Evolutionary conservation across 2,888 invertebrate genomes (phyloP), one percentile per base, ranked within the genome.

Genomic region (Zygaena filipendulae): DNA sequence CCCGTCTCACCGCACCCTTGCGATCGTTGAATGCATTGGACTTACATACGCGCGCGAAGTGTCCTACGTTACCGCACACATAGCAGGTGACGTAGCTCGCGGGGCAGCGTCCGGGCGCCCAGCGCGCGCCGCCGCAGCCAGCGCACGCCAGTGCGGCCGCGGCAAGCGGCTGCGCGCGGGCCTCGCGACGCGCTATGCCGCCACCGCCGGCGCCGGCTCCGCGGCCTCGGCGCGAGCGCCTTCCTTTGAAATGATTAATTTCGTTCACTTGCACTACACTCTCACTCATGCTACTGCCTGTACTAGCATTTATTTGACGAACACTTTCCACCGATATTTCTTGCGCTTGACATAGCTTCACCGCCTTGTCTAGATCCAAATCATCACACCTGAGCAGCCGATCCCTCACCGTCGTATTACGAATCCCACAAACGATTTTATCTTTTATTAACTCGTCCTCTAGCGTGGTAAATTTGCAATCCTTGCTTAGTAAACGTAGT

Each of bases 301-400:
- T 11, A 21, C 9, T 10, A 9, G 10, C 4, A 21, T 10, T 9
- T 11, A 9, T 11, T 9, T 4, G 4, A 21, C 21, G 9, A 4
- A 21, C 9, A 21, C 11, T 10, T 7, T 11, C 2, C 21, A 21
- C 10, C 21, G 10, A 21, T 7, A 29, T 29, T 13, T 33, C 29
- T n/a, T 21, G 25, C 13, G 40, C 38, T 10, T 36, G 31, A 29
- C 38, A 40, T 8, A 38, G 33, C 18, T 36, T 29, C 25, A 38
- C 29, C 6, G 35, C 33, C n/a, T 32, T 39, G 2, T 14, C 6
- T 9, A 36, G 22, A 1, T 31, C 35, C 25, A 36, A 19, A 6
- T 35, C 36, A 5, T 40, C 38, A 10, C 30, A 30, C 1, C 38
- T 36, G 7, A 38, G 22, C 11, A 40, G 25, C 3, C 38, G 23